Base-by-base conservation (phyloP, 35 echinoderm and acorn worm species). In the Stichopus chloronotus region DNA sequence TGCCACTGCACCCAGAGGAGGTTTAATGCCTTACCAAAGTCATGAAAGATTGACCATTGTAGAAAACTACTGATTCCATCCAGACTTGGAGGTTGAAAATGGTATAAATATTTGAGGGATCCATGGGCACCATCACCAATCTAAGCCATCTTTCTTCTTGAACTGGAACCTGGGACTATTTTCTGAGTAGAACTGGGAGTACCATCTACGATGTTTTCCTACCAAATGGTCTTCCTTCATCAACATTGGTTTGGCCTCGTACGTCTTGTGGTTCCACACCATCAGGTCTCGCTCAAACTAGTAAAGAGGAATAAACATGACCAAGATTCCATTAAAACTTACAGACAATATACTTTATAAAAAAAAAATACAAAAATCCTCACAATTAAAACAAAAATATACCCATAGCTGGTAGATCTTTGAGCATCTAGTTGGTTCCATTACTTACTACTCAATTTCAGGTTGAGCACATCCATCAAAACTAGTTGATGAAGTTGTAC, bases 221-320 rank as follows among this genome's bases (percentile, higher is more conserved):
- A 99, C 94, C 58, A 96, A 77, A 6, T 77, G 58, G 57, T 99
- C 97, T 76, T 99, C 95, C 55, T 94, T 94, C 25, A 95, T 92
- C 23, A 99, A 90, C 54, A 99, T n/a, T 4, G 97, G 97, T 79
- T 99, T 99, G 54, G 79, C 55, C 23, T 91, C 55, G 65, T 94
- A 99, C 3, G 93, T 96, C 94, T 99, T 99, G 92, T 99, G 92
- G 92, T 99, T 99, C 97, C 97, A 99, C 9, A 99, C 92, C 97
- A 96, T 99, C n/a, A 99, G 69, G 89, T 99, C 97, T 61, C 97
- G 93, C 76, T 99, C 97, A 93, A 99, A 94, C 97, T 99, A 69
- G 13, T 78, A 69, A 24, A 63, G 54, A 80, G 30, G 30, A 43
- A 43, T 43, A 43, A 43, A 43, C 30, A 43, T 3, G 30, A 43